Evolutionary conservation across 2,797 vertebrate species (phyloP).

Genomic region (Alosa sapidissima): DNA sequence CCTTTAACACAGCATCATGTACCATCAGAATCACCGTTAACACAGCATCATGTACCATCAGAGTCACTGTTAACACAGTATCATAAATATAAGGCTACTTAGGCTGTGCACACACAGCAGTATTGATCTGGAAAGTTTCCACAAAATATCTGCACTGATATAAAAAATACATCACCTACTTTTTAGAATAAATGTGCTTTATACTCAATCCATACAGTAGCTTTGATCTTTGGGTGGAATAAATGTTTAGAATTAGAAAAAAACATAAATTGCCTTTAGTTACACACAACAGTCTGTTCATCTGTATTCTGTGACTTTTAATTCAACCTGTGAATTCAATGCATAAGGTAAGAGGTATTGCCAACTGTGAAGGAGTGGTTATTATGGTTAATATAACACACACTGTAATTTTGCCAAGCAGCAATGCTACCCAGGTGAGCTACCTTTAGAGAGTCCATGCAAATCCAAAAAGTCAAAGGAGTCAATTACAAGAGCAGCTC

Average conservation of each 20-base stretch:
- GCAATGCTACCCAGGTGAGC: slow-evolving; percentile 78
- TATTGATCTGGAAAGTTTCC: neutral
- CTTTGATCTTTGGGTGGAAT: too few relatives aligned
- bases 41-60: too few relatives aligned
- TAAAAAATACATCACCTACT: neutral
- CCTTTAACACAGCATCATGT: too few relatives aligned
- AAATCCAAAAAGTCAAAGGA: slow-evolving; percentile 80
- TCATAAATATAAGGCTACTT: slow-evolving; percentile 42
- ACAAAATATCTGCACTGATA: neutral
- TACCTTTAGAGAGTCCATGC: slow-evolving; percentile 79
- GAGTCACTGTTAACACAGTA: too few relatives aligned
- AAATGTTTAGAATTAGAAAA: neutral
- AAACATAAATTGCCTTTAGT: neutral
- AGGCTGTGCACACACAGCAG: slow-evolving; percentile 27
- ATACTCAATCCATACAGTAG: too few relatives aligned
- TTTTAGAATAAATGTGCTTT: neutral
- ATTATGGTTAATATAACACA: slow-evolving; percentile 51
- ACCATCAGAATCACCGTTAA: too few relatives aligned
- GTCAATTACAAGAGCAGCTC: slow-evolving; percentile 83
- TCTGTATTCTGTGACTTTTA: neutral
- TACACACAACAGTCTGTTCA: slow-evolving; percentile 49
- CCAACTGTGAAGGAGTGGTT: slow-evolving; percentile 48
- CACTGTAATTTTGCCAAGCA: slow-evolving; percentile 51
- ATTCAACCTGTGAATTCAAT: neutral
- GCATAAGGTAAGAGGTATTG: neutral